These are phyloP conservation scores for Catocala sponsa DNA, from an alignment of 2,888 invertebrate species.

Conservation along the genomic window DNA sequence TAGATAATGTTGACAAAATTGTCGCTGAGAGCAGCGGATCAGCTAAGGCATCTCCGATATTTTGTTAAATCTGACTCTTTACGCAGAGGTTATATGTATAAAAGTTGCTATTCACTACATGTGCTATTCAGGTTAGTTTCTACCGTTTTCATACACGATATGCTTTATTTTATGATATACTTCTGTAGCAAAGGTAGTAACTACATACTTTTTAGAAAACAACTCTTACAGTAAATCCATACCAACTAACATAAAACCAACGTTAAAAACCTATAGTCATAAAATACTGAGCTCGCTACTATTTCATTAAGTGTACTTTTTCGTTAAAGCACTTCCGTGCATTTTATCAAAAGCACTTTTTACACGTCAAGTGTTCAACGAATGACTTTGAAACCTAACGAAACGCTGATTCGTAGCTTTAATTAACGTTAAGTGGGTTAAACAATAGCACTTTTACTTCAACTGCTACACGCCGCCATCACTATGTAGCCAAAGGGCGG, in stretches of 20 bases:
- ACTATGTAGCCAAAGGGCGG: slow-evolving; percentile 54
- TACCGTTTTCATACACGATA: slow-evolving; percentile 15
- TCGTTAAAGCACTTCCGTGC: too few relatives aligned
- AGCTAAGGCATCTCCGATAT: too few relatives aligned
- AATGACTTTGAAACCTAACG: slow-evolving; percentile 30
- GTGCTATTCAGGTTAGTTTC: slow-evolving; percentile 16
- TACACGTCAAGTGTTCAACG: slow-evolving; percentile 14
- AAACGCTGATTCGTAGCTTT: slow-evolving; percentile 39
- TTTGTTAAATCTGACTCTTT: too few relatives aligned
- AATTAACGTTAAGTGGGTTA: slow-evolving; percentile 56
- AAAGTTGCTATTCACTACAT: slow-evolving; percentile 27
- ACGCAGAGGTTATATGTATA: neutral
- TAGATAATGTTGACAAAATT: too few relatives aligned
- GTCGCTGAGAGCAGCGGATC: too few relatives aligned
- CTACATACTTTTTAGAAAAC: slow-evolving; percentile 25
- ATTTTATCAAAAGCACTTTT: slow-evolving; percentile 19
- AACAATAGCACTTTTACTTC: slow-evolving; percentile 48
- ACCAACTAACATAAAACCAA: too few relatives aligned
- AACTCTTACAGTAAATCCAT: slow-evolving; percentile 1
- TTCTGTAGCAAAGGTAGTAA: slow-evolving; percentile 1
- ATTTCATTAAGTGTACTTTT: too few relatives aligned
- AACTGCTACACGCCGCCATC: slow-evolving; percentile 18
- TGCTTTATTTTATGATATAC: slow-evolving; percentile 26
- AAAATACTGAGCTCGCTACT: too few relatives aligned
- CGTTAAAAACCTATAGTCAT: too few relatives aligned